Percentiles rank a stretch among this genome's conserved stretches.
Evolutionary conservation across 2,797 vertebrate species (phyloP).

Genomic region (Echiichthys vipera): DNA sequence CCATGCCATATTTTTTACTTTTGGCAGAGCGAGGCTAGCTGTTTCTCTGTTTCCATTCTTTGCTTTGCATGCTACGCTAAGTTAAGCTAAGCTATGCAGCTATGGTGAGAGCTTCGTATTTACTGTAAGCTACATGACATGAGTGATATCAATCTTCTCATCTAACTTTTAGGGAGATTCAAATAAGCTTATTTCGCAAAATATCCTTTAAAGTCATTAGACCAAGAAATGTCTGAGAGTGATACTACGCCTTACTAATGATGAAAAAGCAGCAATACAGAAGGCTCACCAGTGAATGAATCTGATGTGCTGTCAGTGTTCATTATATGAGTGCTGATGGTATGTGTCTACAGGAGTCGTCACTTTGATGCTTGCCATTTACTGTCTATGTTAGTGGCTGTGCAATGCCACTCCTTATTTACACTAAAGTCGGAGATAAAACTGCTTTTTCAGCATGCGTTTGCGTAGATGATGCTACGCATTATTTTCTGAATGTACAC

Average conservation of each 20-base stretch:
- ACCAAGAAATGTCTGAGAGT: constrained; percentile 11
- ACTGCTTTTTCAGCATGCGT: no score
- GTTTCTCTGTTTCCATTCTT: constrained; percentile 1
- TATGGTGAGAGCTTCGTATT: neutral
- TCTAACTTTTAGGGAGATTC: neutral
- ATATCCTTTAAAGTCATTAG: constrained; percentile 5
- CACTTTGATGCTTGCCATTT: no score
- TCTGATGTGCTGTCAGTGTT: constrained; percentile 15
- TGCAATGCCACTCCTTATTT: no score
- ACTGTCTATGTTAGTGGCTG: no score
- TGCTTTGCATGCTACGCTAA: no score
- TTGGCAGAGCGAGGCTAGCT: neutral
- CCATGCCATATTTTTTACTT: neutral
- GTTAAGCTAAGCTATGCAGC: neutral
- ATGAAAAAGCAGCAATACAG: constrained; percentile 24
- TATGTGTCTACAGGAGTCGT: no score
- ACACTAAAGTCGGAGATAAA: no score
- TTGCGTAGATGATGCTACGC: no score
- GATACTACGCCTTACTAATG: constrained; percentile 9
- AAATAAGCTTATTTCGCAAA: neutral
- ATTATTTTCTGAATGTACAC: no score
- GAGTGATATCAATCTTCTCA: neutral
- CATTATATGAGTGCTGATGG: constrained; percentile 7
- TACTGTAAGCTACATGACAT: neutral
- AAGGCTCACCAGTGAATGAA: constrained; percentile 1